Evolutionary conservation across 2,113 vertebrate genomes (phyloP).

Genomic region (Hippopotamus amphibius): DNA sequence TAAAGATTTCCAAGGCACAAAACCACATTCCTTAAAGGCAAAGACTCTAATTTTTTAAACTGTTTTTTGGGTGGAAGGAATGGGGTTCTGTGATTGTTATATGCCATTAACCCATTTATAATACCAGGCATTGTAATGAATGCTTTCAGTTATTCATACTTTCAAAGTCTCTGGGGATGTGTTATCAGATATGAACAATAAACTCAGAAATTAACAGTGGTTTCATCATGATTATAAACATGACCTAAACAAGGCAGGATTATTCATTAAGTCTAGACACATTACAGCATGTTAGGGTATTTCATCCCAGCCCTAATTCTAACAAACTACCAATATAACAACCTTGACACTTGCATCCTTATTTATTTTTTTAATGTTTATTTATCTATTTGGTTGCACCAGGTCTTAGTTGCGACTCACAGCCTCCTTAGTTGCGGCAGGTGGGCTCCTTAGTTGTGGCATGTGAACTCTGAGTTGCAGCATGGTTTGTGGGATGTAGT

Average conservation of each 20-base stretch:
- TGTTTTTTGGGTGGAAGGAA: not conserved
- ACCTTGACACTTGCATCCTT: not conserved
- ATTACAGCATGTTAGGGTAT: not conserved
- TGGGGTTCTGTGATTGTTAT: not conserved
- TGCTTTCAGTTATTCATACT: not conserved
- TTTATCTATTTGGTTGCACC: too few species aligned
- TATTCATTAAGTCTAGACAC: constrained; percentile 14
- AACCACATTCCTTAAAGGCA: constrained; percentile 4
- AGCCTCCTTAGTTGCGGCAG: too few species aligned
- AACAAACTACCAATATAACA: not conserved
- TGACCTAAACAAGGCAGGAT: not conserved
- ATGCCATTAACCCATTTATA: not conserved
- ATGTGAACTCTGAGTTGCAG: too few species aligned
- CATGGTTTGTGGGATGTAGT: too few species aligned
- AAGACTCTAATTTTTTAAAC: not conserved
- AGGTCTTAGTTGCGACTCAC: too few species aligned
- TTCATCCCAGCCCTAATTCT: not conserved
- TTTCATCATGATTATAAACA: constrained; percentile 29
- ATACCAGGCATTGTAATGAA: not conserved
- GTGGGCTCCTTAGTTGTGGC: too few species aligned
- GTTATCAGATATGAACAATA: not conserved
- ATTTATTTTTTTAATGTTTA: too few species aligned
- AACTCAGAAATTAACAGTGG: not conserved
- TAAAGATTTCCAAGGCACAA: not conserved
- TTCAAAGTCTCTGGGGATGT: not conserved